Conservation (phyloP, 1,140 invertebrate species). For the Ephestia elutella region DNA sequence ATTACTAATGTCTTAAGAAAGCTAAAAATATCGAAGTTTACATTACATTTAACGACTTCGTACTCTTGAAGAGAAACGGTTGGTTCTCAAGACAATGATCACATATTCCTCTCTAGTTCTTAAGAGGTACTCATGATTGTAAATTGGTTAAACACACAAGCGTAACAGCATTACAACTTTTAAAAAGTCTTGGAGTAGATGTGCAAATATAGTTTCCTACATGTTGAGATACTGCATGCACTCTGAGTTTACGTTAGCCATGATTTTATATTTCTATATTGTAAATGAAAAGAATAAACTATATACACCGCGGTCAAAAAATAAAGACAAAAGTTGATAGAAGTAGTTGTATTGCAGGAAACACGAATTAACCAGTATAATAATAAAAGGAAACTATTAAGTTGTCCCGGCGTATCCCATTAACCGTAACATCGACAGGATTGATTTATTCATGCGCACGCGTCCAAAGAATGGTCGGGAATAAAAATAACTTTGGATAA, state of each 20-base stretch:
- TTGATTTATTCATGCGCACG: slow-evolving; percentile 47
- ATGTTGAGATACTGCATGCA: too few relatives aligned
- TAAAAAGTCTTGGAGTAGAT: too few relatives aligned
- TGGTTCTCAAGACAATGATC: background rate
- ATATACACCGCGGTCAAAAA: too few relatives aligned
- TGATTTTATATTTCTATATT: too few relatives aligned
- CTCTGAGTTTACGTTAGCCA: too few relatives aligned
- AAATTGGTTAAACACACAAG: slow-evolving; percentile 24
- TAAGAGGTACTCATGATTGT: background rate
- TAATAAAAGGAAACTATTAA: slow-evolving; percentile 65
- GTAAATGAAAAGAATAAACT: too few relatives aligned
- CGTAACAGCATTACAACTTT: background rate
- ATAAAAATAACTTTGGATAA: slow-evolving; percentile 27
- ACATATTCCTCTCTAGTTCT: background rate
- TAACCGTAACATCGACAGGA: slow-evolving; percentile 48
- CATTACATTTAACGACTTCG: background rate
- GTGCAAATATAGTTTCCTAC: background rate
- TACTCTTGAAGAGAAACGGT: background rate
- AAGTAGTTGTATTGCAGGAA: slow-evolving; percentile 32
- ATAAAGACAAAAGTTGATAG: background rate
- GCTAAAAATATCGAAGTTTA: background rate
- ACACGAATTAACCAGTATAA: slow-evolving; percentile 37
- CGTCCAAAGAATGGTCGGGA: slow-evolving; percentile 17
- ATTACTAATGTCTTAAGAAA: background rate
- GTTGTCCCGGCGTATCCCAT: slow-evolving; percentile 54